phyloP scores from a whole-genome alignment of 2,888 invertebrate species.

The Venusia cambrica region DNA sequence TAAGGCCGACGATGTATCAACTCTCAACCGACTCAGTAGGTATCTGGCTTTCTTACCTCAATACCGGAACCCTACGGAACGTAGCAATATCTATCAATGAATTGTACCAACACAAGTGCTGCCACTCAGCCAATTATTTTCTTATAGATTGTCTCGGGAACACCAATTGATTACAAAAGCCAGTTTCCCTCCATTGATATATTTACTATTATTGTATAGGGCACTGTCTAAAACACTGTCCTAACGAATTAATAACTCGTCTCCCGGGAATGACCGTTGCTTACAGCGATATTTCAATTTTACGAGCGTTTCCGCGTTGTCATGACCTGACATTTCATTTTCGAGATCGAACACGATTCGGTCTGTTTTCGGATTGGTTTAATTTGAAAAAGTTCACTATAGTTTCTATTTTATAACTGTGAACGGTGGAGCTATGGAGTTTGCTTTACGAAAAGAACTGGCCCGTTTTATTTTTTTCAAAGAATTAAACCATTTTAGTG shows the following conservation, averaged over 20 bases:
- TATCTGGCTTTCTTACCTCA: too few relatives aligned
- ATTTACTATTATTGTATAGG: slow-evolving; percentile 46
- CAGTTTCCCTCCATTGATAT: slow-evolving; percentile 41
- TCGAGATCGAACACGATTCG: slow-evolving; percentile 10
- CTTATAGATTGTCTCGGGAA: too few relatives aligned
- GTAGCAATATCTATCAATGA: too few relatives aligned
- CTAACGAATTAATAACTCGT: slow-evolving; percentile 44
- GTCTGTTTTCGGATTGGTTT: slow-evolving; percentile 9
- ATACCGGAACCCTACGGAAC: too few relatives aligned
- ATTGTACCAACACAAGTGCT: too few relatives aligned
- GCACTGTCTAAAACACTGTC: slow-evolving; percentile 27
- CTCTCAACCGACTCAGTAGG: too few relatives aligned
- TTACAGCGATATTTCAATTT: slow-evolving; percentile 27
- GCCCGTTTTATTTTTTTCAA: too few relatives aligned
- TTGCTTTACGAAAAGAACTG: too few relatives aligned
- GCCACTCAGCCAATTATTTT: too few relatives aligned
- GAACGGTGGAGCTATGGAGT: neutral
- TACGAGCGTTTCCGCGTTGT: slow-evolving; percentile 24
- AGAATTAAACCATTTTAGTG: too few relatives aligned
- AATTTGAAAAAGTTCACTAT: slow-evolving; percentile 5
- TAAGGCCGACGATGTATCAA: too few relatives aligned
- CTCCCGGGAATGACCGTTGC: slow-evolving; percentile 19
- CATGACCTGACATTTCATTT: slow-evolving; percentile 14
- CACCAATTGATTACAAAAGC: too few relatives aligned
- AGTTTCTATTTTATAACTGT: slow-evolving; percentile 1